Conservation (phyloP, 2,888 invertebrate genomes). For the Drosophila neonasuta region DNA sequence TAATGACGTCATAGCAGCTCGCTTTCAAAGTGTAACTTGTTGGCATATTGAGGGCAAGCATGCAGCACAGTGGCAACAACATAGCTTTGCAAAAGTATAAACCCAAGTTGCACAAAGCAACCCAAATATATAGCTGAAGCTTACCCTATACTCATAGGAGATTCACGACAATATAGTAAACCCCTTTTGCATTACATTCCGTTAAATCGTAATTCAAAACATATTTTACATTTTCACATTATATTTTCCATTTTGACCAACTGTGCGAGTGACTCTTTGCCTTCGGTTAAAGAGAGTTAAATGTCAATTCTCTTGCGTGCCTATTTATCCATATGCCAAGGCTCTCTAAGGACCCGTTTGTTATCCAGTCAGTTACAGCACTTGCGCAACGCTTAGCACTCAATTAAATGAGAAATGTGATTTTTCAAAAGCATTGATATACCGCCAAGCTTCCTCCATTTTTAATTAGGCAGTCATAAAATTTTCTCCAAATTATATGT, state of each 20-base stretch:
- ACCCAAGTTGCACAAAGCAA: too few relatives aligned
- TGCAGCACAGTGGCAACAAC: conserved; percentile 47
- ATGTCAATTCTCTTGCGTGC: conserved; percentile 55
- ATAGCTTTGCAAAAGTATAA: too few relatives aligned
- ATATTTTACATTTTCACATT: neutral
- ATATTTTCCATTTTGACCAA: conserved; percentile 10
- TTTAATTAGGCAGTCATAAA: conserved; percentile 9
- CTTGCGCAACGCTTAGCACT: conserved; percentile 63
- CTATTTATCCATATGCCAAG: conserved; percentile 54
- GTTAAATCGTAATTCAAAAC: too few relatives aligned
- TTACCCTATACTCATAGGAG: too few relatives aligned
- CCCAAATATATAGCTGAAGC: too few relatives aligned
- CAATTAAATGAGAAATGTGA: conserved; percentile 58
- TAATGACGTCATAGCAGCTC: conserved; percentile 73
- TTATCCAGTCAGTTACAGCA: conserved; percentile 49
- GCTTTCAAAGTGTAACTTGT: conserved; percentile 46
- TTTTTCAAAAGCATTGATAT: conserved; percentile 21
- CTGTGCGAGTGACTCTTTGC: conserved; percentile 44
- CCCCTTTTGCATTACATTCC: too few relatives aligned
- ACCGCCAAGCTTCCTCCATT: too few relatives aligned
- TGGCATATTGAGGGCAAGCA: conserved; percentile 59
- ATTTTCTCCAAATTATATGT: conserved; percentile 22
- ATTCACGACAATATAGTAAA: too few relatives aligned
- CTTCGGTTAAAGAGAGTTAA: conserved; percentile 54
- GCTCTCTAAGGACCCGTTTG: conserved; percentile 54